Evolutionary conservation across 2,888 invertebrate genomes (phyloP).

Genomic region (Smittia sp.): DNA sequence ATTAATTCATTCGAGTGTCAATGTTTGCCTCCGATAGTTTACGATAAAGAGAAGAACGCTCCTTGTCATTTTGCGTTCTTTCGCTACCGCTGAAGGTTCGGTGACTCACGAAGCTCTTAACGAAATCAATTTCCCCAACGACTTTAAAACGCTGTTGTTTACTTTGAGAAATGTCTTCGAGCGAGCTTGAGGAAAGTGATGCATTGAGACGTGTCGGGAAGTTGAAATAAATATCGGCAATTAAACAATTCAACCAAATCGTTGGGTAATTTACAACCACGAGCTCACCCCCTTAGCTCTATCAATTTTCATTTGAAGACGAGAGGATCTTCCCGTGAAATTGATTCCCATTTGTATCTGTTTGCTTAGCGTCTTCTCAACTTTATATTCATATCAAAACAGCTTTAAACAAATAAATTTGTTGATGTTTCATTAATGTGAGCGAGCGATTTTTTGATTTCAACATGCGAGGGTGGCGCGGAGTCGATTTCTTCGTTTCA

Average conservation of each 20-base stretch:
- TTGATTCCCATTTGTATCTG: slow-evolving; percentile 32
- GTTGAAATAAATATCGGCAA: slow-evolving; percentile 38
- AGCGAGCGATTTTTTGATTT: slow-evolving; percentile 9
- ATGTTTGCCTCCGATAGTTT: slow-evolving; percentile 15
- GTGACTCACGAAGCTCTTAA: slow-evolving; percentile 5
- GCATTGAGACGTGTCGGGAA: slow-evolving; percentile 9
- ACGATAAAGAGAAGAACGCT: not conserved
- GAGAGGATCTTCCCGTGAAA: not conserved
- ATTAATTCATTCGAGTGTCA: slow-evolving; percentile 17
- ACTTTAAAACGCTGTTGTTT: not conserved
- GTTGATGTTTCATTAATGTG: slow-evolving; percentile 41
- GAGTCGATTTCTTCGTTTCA: not conserved
- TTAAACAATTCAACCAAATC: slow-evolving; percentile 37
- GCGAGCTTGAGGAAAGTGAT: slow-evolving; percentile 14
- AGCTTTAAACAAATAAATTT: slow-evolving; percentile 33
- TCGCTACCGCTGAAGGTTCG: slow-evolving; percentile 21
- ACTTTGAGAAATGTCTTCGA: slow-evolving; percentile 1
- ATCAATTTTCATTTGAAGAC: not conserved
- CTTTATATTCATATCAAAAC: not conserved
- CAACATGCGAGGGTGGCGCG: slow-evolving; percentile 10
- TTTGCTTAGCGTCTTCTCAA: slow-evolving; percentile 6
- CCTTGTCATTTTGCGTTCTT: not conserved
- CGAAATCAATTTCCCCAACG: slow-evolving; percentile 16
- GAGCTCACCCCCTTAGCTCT: slow-evolving; percentile 6
- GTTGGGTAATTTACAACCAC: not conserved